Conservation (phyloP, 35 echinoderm and acorn worm species). For the Apostichopus japonicus region DNA sequence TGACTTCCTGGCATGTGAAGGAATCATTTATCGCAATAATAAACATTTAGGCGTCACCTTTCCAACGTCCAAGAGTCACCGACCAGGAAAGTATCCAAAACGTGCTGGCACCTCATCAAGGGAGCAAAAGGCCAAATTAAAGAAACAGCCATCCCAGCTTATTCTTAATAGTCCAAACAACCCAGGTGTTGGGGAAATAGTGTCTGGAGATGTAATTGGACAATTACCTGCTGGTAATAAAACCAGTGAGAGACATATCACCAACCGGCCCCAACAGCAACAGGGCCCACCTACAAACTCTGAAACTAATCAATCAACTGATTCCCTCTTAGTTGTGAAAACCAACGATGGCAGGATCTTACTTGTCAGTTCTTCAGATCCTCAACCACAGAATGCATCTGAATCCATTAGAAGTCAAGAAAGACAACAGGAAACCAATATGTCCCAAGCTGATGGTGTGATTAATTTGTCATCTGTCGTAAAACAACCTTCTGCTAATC, state of each 20-base stretch:
- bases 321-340: not conserved
- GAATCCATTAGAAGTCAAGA: not conserved
- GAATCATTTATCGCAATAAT: not conserved
- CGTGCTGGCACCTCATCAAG: too few species aligned
- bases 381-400: not conserved
- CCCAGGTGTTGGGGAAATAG: not conserved
- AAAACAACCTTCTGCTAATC: too few species aligned
- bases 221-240: not conserved
- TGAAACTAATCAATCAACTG: not conserved
- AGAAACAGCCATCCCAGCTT: too few species aligned
- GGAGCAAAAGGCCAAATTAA: too few species aligned
- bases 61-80: not conserved
- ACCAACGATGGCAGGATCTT: not conserved
- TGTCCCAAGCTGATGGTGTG: not conserved
- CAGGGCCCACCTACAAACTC: not conserved
- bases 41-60: not conserved
- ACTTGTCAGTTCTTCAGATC: not conserved
- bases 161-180: not conserved
- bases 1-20: not conserved
- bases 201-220: slow-evolving; percentile 9
- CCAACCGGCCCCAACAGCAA: not conserved
- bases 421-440: not conserved
- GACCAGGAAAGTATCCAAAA: too few species aligned
- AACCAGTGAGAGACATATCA: not conserved
- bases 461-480: not conserved